A percentile compares a stretch with the other conserved stretches of the same genome.
These are phyloP conservation scores for Euproctis similis DNA, from an alignment of 2,888 invertebrate genomes.

Conservation along the genomic window DNA sequence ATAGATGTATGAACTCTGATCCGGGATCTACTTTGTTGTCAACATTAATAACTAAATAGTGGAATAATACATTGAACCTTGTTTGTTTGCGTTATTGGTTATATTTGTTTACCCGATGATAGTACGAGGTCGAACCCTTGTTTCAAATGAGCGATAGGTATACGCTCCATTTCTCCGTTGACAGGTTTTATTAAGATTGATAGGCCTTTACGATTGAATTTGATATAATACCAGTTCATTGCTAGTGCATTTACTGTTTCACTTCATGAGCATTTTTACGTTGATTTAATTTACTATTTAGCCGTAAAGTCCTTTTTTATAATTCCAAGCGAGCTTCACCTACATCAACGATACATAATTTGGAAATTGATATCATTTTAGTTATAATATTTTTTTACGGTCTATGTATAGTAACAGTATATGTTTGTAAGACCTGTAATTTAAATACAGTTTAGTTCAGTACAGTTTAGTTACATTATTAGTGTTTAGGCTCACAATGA, in stretches of 20 bases:
- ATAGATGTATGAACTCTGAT: slow-evolving; percentile 18
- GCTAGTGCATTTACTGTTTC: not conserved
- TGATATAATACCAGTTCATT: slow-evolving; percentile 1
- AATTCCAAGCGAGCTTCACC: no score
- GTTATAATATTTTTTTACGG: no score
- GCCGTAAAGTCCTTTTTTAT: no score
- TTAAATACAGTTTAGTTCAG: no score
- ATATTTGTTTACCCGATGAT: slow-evolving; percentile 8
- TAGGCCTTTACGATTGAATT: slow-evolving; percentile 1
- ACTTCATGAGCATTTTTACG: no score
- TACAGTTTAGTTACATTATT: no score
- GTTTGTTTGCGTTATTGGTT: slow-evolving; percentile 18
- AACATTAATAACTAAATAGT: slow-evolving; percentile 9
- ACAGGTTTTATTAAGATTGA: slow-evolving; percentile 5
- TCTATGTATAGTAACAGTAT: no score
- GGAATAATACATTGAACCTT: slow-evolving; percentile 16
- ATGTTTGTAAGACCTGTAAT: no score
- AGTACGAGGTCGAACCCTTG: slow-evolving; percentile 5
- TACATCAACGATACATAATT: no score
- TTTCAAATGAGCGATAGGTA: slow-evolving; percentile 2
- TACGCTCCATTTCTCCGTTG: slow-evolving; percentile 1
- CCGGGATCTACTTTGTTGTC: slow-evolving; percentile 26
- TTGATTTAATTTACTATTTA: no score
- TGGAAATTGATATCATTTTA: no score
- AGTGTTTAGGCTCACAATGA: no score